Conservation (phyloP, 2,113 vertebrate species). For the Psammodynastes pulverulentus region DNA sequence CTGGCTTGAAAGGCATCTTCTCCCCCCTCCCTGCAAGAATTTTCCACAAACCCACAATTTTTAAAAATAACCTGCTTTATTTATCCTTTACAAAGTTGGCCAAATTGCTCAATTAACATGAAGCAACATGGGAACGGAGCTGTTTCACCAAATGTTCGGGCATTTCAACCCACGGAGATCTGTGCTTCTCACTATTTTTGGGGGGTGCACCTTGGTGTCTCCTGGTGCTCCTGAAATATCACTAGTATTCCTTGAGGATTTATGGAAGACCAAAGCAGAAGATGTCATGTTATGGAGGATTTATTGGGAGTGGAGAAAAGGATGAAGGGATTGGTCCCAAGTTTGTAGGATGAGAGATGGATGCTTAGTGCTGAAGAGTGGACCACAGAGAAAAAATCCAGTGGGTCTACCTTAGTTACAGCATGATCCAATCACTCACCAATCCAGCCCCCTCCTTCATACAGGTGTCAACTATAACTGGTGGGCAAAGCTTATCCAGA, state of each 20-base stretch:
- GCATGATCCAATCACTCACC: background rate
- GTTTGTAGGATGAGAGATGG: background rate
- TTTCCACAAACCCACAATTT: slow-evolving; percentile 19
- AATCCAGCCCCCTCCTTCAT: background rate
- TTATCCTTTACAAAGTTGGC: slow-evolving; percentile 48
- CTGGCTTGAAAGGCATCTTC: slow-evolving; percentile 25
- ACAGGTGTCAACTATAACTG: background rate
- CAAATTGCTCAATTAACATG: slow-evolving; percentile 3
- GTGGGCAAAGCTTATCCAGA: background rate
- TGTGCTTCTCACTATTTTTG: background rate
- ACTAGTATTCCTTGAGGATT: background rate
- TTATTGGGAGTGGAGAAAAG: fast-evolving
- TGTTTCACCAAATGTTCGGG: background rate
- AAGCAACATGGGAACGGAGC: background rate
- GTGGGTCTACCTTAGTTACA: background rate
- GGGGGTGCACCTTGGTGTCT: background rate
- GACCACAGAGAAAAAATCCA: background rate
- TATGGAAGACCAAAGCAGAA: background rate
- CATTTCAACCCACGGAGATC: background rate
- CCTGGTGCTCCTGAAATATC: background rate
- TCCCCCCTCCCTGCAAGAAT: background rate
- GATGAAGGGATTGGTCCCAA: background rate
- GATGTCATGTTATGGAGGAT: background rate
- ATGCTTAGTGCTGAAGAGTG: background rate
- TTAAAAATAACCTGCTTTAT: slow-evolving; percentile 59